Percentiles rank a stretch among this genome's conserved stretches.
Conservation (phyloP, 2,888 invertebrate species). For the Phaedon cochleariae region DNA sequence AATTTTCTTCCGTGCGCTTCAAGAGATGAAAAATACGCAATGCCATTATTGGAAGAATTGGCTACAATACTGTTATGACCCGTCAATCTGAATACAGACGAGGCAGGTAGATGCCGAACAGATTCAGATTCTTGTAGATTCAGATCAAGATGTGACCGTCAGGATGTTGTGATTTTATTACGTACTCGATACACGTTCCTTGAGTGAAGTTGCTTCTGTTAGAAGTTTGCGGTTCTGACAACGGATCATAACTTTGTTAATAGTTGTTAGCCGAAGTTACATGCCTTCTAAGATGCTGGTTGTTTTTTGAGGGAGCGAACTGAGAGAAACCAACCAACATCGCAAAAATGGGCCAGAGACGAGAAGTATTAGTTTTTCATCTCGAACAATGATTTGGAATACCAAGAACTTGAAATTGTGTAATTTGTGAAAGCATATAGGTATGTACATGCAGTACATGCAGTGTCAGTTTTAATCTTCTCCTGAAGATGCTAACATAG, state of each 20-base stretch:
- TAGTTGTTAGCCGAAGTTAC: conserved; percentile 33
- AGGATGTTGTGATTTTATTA: background rate
- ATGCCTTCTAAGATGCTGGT: background rate
- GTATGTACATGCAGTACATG: too few relatives aligned
- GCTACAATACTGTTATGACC: too few relatives aligned
- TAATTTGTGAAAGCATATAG: too few relatives aligned
- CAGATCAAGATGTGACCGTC: background rate
- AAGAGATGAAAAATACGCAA: too few relatives aligned
- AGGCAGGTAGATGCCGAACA: background rate
- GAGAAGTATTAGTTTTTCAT: background rate
- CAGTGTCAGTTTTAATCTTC: too few relatives aligned
- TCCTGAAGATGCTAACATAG: too few relatives aligned
- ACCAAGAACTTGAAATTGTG: background rate
- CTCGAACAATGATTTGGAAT: background rate
- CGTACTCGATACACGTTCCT: conserved; percentile 38
- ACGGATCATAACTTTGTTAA: conserved; percentile 44
- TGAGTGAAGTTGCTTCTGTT: conserved; percentile 14
- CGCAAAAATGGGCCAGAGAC: background rate
- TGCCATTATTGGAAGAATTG: too few relatives aligned
- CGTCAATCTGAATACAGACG: background rate
- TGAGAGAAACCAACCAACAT: background rate
- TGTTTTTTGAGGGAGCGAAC: background rate
- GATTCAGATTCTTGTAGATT: background rate
- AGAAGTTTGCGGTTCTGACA: conserved; percentile 20
- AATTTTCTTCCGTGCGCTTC: too few relatives aligned